phyloP scores from a whole-genome alignment of 2,113 vertebrate species.

The Isurus oxyrinchus region DNA sequence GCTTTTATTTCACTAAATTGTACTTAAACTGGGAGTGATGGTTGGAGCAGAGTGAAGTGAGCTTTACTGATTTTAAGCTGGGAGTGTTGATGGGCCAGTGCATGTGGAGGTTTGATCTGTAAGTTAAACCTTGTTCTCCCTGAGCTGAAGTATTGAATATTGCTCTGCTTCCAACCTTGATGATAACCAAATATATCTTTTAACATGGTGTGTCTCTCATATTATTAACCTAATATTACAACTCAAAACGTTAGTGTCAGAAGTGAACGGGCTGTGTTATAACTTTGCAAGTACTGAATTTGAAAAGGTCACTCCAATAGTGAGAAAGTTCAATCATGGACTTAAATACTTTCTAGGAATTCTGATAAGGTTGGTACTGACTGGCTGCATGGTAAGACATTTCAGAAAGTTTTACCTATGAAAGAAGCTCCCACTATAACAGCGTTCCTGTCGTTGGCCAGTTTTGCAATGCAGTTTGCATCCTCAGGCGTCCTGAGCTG shows the following conservation, averaged over 20 bases:
- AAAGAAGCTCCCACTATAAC: conserved; percentile 92
- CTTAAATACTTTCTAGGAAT: not conserved
- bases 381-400: not conserved
- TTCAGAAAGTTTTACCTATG: conserved; percentile 64
- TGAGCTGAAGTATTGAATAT: not conserved
- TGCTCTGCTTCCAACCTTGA: not conserved
- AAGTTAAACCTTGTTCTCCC: not conserved
- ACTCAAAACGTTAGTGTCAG: not conserved
- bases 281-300: not conserved
- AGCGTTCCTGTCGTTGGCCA: conserved; percentile 83
- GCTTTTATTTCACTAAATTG: not conserved
- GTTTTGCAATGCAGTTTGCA: conserved; percentile 77
- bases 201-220: not conserved
- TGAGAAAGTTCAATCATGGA: not conserved
- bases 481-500: conserved; percentile 84
- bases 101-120: not conserved
- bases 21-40: not conserved
- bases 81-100: not conserved
- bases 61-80: not conserved
- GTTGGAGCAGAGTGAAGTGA: not conserved
- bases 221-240: not conserved
- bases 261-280: not conserved
- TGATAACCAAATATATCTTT: not conserved
- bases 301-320: not conserved
- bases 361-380: not conserved